Percentiles rank a stretch among this genome's conserved stretches.
These are phyloP conservation scores for Telmatochromis bifrenatus DNA, from an alignment of 2,113 vertebrate genomes.

Conservation along the genomic window DNA sequence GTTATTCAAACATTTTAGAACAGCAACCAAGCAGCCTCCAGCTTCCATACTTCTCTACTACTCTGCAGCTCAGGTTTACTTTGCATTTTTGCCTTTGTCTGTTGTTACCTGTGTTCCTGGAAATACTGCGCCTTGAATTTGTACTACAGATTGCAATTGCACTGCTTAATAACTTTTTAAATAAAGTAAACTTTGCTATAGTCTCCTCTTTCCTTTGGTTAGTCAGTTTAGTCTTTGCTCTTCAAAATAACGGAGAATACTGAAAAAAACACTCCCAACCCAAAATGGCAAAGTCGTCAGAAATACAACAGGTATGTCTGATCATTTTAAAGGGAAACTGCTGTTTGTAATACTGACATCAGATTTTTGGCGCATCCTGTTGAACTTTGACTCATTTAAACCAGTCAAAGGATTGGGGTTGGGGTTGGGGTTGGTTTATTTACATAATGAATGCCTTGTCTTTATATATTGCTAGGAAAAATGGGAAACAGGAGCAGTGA, in stretches of 20 bases:
- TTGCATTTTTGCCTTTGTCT: slow-evolving; percentile 25
- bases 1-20: neutral
- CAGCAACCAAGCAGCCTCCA: neutral
- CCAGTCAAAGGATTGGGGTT: neutral
- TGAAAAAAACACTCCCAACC: neutral
- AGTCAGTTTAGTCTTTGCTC: neutral
- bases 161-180: slow-evolving; percentile 36
- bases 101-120: slow-evolving; percentile 10
- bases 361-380: neutral
- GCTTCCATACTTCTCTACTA: neutral
- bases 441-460: neutral
- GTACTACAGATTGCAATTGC: slow-evolving; percentile 32
- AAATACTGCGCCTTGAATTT: slow-evolving; percentile 42
- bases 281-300: neutral
- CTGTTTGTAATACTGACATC: neutral
- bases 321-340: neutral
- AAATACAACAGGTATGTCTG: neutral
- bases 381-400: neutral
- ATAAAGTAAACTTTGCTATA: slow-evolving; percentile 11
- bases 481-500: neutral
- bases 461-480: neutral
- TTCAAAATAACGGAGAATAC: neutral
- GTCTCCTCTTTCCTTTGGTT: neutral
- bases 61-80: slow-evolving; percentile 54
- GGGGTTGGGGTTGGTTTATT: neutral